Evolutionary conservation across 2,888 invertebrate species (phyloP).

Genomic region (Pycnomerus fuliginosus): DNA sequence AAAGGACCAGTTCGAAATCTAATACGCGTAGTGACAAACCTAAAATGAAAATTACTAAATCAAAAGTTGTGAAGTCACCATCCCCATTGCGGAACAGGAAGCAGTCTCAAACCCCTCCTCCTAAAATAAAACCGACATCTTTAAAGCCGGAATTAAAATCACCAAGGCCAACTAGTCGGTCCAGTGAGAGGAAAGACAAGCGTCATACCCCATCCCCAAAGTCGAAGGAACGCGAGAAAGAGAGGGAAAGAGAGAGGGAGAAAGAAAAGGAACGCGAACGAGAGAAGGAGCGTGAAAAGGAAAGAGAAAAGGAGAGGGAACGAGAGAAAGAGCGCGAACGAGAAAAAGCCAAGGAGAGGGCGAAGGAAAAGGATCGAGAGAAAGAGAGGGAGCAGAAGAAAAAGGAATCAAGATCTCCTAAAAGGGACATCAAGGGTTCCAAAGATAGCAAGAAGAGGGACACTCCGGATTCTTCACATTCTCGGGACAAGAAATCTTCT

Average conservation of each 20-base stretch:
- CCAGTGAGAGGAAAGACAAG: constrained; percentile 47
- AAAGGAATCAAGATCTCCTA: constrained; percentile 46
- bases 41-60: constrained; percentile 32
- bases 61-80: constrained; percentile 43
- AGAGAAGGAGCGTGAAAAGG: constrained; percentile 55
- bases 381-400: constrained; percentile 52
- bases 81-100: constrained; percentile 43
- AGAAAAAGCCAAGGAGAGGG: constrained; percentile 53
- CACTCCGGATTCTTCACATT: constrained; percentile 50
- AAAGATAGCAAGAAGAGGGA: constrained; percentile 45
- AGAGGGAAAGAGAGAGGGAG: constrained; percentile 49
- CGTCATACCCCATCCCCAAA: constrained; percentile 51
- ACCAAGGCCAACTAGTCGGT: constrained; percentile 43
- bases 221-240: constrained; percentile 40
- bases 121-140: constrained; percentile 41
- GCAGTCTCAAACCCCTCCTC: constrained; percentile 51
- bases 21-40: constrained; percentile 51
- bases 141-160: constrained; percentile 32
- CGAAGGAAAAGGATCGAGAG: constrained; percentile 54
- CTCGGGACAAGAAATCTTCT: constrained; percentile 46
- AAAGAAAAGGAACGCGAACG: constrained; percentile 58
- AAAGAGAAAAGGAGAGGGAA: constrained; percentile 43
- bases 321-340: constrained; percentile 42
- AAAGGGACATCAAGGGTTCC: constrained; percentile 37
- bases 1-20: constrained; percentile 51